Conservation (phyloP, 2,888 invertebrate species). For the Allolobophora icterica region DNA sequence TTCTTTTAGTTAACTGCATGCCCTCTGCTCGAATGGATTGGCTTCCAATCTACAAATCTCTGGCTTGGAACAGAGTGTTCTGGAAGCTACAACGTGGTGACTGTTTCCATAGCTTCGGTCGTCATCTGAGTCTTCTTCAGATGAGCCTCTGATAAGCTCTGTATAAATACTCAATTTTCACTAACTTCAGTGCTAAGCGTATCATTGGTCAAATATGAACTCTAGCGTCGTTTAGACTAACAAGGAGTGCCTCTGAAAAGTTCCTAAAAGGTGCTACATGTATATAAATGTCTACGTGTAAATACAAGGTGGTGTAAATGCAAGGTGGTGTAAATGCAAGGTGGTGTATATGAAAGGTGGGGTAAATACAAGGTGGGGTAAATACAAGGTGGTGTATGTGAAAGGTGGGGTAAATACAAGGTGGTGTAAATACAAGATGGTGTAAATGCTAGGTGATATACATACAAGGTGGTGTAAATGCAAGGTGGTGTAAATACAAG, state of each 20-base stretch:
- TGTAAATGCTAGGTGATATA: too few species aligned
- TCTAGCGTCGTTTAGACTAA: not conserved
- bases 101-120: not conserved
- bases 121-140: not conserved
- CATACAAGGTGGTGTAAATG: too few species aligned
- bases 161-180: not conserved
- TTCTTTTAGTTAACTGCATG: not conserved
- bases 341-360: too few species aligned
- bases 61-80: not conserved
- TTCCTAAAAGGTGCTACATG: not conserved
- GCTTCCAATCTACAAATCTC: too few species aligned
- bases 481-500: too few species aligned
- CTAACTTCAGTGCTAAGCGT: not conserved
- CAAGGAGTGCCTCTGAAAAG: not conserved
- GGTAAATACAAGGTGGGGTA: too few species aligned
- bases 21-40: too few species aligned
- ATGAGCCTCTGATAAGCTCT: not conserved
- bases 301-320: not conserved
- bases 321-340: too few species aligned
- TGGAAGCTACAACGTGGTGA: not conserved
- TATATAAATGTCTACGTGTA: not conserved
- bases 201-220: not conserved
- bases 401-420: too few species aligned
- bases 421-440: too few species aligned
- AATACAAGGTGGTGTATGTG: too few species aligned